Base-by-base conservation (phyloP, 1,140 invertebrate species). In the Drosophila auraria region DNA sequence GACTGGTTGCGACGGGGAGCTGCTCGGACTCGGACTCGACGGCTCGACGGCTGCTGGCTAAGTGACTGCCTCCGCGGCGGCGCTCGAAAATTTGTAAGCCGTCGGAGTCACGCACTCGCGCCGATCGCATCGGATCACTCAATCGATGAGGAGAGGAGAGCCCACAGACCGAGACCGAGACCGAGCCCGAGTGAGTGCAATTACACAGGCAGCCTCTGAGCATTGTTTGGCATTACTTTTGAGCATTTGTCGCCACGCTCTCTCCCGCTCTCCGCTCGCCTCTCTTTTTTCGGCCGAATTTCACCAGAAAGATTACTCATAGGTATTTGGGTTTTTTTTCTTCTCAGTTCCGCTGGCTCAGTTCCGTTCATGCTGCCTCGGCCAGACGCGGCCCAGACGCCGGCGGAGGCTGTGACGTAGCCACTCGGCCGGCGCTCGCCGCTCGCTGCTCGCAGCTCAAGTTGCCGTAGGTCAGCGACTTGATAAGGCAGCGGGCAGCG, bases 281-380 rank as follows among this genome's bases (percentile, higher is more conserved):
- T 60, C 25, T 70, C n/a, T 15, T 20, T 25, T 70, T 69, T 78
- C 54, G 65, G 44, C 40, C 69, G 89, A 91, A 91, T 91, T 91
- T 91, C 89, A 91, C 80, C 80, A 91, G 89, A 91, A 84, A 82
- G 63, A 91, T 91, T 91, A 91, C 78, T 89, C 89, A 91, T 82
- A 78, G 76, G 56, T 47, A 79, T 82, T 82, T 83, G 74, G 80
- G 80, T 66, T 82, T 82, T 79, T 79, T 65, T 45, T 47, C 25
- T n/a, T 25, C 40, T 25, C 40, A 6, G 17, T 38, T 58, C 27
- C 61, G 6, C 20, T 20, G 20, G 20, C 5, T 38, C 27, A 47
- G 17, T 38, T 57, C 15, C 25, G 56, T 23, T 56, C 36, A 33
- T 45, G 47, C 23, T 17, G 57, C n/a, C n/a, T 33, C 27, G 3